phyloP scores from a whole-genome alignment of 2,888 invertebrate species.

The Brenthis daphne region DNA sequence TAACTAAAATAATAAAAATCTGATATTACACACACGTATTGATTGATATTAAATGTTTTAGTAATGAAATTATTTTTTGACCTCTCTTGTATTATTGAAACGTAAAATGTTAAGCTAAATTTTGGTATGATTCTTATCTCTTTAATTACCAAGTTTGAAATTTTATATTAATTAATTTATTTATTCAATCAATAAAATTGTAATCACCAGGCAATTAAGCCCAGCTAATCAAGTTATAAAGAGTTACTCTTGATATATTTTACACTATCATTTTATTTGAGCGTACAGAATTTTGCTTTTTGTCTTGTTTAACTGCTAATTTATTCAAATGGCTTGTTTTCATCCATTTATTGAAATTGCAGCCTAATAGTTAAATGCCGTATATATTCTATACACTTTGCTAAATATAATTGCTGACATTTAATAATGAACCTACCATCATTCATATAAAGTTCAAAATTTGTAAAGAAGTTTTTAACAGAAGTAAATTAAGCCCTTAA shows the following conservation, averaged over 20 bases:
- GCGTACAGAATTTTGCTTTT: slow-evolving; percentile 31
- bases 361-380: slow-evolving; percentile 27
- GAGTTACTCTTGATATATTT: slow-evolving; percentile 20
- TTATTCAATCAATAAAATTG: slow-evolving; percentile 8
- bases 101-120: slow-evolving; percentile 22
- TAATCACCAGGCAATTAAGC: slow-evolving; percentile 15
- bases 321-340: slow-evolving; percentile 61
- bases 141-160: slow-evolving; percentile 3
- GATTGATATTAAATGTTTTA: too few species aligned
- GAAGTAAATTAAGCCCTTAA: not conserved
- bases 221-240: slow-evolving; percentile 12
- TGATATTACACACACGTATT: too few species aligned
- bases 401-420: not conserved
- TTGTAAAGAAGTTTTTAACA: not conserved
- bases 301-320: slow-evolving; percentile 53
- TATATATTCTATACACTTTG: slow-evolving; percentile 8
- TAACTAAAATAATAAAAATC: too few species aligned
- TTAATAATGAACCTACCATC: not conserved
- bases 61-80: not conserved
- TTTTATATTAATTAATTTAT: slow-evolving; percentile 7
- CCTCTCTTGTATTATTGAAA: slow-evolving; percentile 28
- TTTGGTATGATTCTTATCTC: not conserved
- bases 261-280: slow-evolving; percentile 22
- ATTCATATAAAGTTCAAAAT: slow-evolving; percentile 16
- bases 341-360: slow-evolving; percentile 47